phyloP scores from a whole-genome alignment of 2,113 vertebrate species.

The Chlamydotis undulata region DNA sequence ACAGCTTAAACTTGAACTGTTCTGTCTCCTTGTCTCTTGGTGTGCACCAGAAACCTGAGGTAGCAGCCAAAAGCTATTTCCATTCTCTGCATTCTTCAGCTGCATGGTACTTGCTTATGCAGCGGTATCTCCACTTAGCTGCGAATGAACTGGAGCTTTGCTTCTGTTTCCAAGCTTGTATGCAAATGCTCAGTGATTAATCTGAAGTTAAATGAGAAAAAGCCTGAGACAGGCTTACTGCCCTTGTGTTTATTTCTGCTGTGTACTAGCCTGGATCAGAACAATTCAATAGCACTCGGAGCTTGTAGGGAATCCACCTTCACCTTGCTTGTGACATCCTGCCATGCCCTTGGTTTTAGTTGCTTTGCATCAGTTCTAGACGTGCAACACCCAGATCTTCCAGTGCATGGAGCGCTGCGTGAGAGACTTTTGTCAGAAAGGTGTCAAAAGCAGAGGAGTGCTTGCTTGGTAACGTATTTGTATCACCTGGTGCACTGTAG shows the following conservation, averaged over 20 bases:
- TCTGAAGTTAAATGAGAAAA: background rate
- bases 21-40: background rate
- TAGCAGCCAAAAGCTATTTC: background rate
- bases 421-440: background rate
- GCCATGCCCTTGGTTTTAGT: fast-evolving
- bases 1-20: background rate
- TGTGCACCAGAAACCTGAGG: background rate
- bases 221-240: background rate
- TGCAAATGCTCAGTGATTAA: background rate
- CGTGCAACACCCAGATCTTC: background rate
- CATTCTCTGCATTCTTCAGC: background rate
- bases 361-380: background rate
- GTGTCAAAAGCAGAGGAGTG: background rate
- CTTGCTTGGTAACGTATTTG: background rate
- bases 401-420: background rate
- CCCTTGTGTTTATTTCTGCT: background rate
- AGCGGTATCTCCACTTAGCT: background rate
- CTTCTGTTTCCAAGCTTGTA: background rate
- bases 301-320: background rate
- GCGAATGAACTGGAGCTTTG: background rate
- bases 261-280: background rate
- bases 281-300: background rate
- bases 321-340: fast-evolving
- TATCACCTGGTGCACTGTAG: background rate
- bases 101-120: background rate